Evolutionary conservation across 2,797 vertebrate genomes (phyloP), one percentile per base, ranked within the genome.

Genomic region (Epinephelus malabaricus): DNA sequence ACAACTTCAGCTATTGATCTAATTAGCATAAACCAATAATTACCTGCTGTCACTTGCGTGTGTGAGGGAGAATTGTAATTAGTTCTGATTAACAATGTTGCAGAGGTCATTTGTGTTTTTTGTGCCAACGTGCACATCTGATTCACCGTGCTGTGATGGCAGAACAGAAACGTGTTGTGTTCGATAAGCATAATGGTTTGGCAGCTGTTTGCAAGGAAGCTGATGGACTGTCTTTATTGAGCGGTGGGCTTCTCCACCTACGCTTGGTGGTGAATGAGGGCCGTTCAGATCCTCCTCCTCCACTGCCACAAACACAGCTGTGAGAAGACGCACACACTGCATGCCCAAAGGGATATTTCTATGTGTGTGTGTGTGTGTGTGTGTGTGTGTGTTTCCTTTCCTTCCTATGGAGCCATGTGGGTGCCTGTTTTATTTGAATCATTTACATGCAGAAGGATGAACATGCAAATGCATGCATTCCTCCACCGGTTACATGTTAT

Each of bases 221-320:
- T 71, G 84, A 86, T 86, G 85, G 79, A 53, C 61, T 70, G 73
- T 80, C 76, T 83, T 67, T 81, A 79, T 70, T 73, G 86, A 90
- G 67, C 62, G 12, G 73, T 82, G 80, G 81, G 69, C 69, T 84
- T 87, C 68, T 90, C 85, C 82, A 85, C 85, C 89, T 62, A 88
- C 81, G 11, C 76, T 62, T 51, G 76, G 81, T 73, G 53, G 54
- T 82, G 85, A 87, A 34, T 50, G 78, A 85, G 63, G 43, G 68
- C 21, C 2, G 14, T 61, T 83, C 63, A 83, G 84, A 73, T 78
- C 82, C 78, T 85, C 79, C 81, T 78, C 59, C 63, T 23, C 23
- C 3, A 6, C 46, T 56, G 71, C 55, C 71, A 82, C 34, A 59
- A 69, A 78, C 61, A 71, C 54, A 62, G 14, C 70, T 66, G n/a